These are phyloP conservation scores for Sakesphorus luctuosus DNA, from an alignment of 2,113 vertebrate species.

Conservation along the genomic window DNA sequence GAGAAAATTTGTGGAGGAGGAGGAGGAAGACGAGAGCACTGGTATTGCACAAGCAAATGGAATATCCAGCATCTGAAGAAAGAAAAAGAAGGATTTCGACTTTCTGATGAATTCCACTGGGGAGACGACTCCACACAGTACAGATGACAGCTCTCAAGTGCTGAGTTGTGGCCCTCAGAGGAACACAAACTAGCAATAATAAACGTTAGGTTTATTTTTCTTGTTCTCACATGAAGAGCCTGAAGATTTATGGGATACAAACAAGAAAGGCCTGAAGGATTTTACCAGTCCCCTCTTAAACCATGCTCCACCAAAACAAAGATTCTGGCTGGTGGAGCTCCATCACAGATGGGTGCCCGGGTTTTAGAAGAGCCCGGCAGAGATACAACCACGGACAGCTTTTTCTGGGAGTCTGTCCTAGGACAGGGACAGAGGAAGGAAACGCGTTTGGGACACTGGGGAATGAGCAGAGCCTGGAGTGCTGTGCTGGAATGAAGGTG, in stretches of 20 bases:
- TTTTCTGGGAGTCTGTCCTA: not conserved
- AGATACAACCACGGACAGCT: not conserved
- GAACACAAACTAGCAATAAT: not conserved
- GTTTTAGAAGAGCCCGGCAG: not conserved
- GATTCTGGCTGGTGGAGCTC: not conserved
- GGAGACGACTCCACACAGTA: not conserved
- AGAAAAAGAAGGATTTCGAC: not conserved
- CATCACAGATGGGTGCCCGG: fast-evolving
- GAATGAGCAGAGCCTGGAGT: slow-evolving; percentile 48
- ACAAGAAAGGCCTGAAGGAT: not conserved
- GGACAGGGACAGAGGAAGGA: slow-evolving; percentile 4
- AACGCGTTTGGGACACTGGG: slow-evolving; percentile 29
- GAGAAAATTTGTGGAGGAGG: not conserved
- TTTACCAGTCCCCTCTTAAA: not conserved
- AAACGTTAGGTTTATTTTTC: not conserved
- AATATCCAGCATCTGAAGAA: not conserved
- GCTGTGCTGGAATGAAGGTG: slow-evolving; percentile 59
- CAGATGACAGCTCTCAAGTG: not conserved
- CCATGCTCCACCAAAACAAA: not conserved
- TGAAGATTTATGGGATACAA: not conserved
- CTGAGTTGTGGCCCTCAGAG: not conserved
- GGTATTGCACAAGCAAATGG: not conserved
- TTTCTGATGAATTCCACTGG: not conserved
- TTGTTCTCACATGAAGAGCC: not conserved
- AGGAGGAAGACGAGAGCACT: not conserved